Percentiles rank a stretch among this genome's conserved stretches.
Evolutionary conservation across 2,113 vertebrate species (phyloP).

Genomic region (Python bivittatus): DNA sequence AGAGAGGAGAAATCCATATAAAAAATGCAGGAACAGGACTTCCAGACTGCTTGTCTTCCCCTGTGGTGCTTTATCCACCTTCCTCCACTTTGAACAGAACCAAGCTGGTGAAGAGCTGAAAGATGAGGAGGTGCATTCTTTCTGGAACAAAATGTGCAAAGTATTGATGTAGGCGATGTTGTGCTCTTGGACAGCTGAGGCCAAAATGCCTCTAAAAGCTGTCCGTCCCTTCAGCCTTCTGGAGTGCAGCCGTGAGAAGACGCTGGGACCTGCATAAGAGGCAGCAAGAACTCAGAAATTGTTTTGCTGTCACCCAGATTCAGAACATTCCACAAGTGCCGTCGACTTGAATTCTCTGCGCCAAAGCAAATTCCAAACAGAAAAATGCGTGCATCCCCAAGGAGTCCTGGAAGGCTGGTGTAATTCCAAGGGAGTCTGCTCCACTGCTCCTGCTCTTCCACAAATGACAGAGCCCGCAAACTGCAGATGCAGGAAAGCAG

Average conservation of each 20-base stretch:
- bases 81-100: constrained; percentile 85
- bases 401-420: not conserved
- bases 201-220: not conserved
- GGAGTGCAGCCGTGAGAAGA: not conserved
- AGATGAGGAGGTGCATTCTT: constrained; percentile 81
- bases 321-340: not conserved
- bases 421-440: constrained; percentile 19
- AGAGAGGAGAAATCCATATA: constrained; percentile 68
- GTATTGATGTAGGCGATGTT: constrained; percentile 5
- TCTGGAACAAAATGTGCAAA: constrained; percentile 41
- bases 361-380: not conserved
- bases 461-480: constrained; percentile 7
- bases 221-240: constrained; percentile 13
- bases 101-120: constrained; percentile 71
- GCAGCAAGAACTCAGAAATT: not conserved
- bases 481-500: constrained; percentile 51
- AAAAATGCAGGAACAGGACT: constrained; percentile 22
- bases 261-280: not conserved
- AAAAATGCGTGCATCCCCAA: not conserved
- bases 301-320: not conserved
- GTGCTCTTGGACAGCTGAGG: not conserved
- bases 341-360: constrained; percentile 19
- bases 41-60: constrained; percentile 19
- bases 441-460: constrained; percentile 15
- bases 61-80: constrained; percentile 80